A percentile compares a stretch with the other conserved stretches of the same genome.
Conservation (phyloP, 2,113 vertebrate species). For the Otocyon megalotis region DNA sequence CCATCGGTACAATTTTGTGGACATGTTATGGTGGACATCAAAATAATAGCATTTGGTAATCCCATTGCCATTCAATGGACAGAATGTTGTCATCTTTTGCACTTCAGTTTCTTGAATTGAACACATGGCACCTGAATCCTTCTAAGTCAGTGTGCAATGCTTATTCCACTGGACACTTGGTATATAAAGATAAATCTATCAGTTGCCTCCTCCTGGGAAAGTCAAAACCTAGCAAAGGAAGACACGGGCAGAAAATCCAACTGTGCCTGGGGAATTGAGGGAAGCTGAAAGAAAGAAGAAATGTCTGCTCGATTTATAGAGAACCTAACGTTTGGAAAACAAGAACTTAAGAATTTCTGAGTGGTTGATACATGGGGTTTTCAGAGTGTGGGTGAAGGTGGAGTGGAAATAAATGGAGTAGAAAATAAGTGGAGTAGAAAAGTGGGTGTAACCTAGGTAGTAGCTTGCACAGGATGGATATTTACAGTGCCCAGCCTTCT, state of each 20-base stretch:
- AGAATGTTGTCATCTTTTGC: neutral
- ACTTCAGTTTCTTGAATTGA: neutral
- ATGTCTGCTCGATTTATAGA: neutral
- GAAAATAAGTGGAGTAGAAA: neutral
- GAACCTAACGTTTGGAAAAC: neutral
- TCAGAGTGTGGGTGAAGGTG: neutral
- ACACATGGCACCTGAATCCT: neutral
- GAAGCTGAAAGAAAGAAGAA: neutral
- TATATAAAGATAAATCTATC: neutral
- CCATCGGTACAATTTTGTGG: neutral
- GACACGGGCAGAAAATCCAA: neutral
- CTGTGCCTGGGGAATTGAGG: neutral
- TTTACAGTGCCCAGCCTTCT: too few species aligned
- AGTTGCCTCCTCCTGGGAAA: neutral
- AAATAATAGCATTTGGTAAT: neutral
- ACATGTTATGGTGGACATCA: neutral
- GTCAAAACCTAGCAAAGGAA: neutral
- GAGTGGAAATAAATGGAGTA: neutral
- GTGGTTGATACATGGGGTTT: neutral
- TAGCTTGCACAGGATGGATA: fast-evolving
- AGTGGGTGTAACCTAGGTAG: neutral
- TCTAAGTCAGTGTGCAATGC: neutral
- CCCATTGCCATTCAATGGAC: neutral
- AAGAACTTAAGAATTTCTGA: neutral
- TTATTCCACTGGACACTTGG: neutral